Evolutionary conservation across 2,888 invertebrate genomes (phyloP).

Genomic region (Chymomyza amoena): DNA sequence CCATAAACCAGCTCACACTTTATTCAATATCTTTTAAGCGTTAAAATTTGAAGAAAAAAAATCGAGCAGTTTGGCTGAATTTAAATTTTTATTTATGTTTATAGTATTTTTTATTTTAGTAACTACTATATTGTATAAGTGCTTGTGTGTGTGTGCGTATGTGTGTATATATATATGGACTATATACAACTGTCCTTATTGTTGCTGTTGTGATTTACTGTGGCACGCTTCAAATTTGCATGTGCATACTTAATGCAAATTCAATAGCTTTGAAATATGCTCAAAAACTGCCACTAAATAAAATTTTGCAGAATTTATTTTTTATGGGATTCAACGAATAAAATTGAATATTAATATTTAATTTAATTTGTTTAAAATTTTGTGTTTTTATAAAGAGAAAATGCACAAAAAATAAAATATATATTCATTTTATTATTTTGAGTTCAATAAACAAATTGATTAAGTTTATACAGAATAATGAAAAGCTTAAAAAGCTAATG

Average conservation of each 20-base stretch:
- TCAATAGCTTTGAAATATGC: constrained; percentile 46
- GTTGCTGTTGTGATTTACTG: not conserved
- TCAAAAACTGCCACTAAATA: not conserved
- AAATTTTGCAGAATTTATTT: not conserved
- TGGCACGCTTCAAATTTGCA: constrained; percentile 14
- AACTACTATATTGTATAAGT: constrained; percentile 25
- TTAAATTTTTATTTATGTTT: constrained; percentile 9
- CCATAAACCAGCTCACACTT: not conserved
- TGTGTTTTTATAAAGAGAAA: constrained; percentile 6
- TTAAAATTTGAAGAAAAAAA: constrained; percentile 36
- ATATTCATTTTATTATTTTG: not conserved
- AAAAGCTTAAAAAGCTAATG: no score
- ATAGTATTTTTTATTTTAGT: constrained; percentile 4
- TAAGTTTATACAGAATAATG: not conserved
- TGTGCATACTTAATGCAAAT: constrained; percentile 57
- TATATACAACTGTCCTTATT: not conserved
- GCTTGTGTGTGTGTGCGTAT: constrained; percentile 9
- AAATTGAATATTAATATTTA: constrained; percentile 64
- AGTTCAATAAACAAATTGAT: not conserved
- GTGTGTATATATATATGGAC: constrained; percentile 3
- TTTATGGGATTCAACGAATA: not conserved
- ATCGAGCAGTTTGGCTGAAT: constrained; percentile 13
- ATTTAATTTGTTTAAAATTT: constrained; percentile 22
- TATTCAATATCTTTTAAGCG: constrained; percentile 45
- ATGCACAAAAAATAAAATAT: not conserved